Conservation (phyloP, 2,797 vertebrate species). For the Acrossocheilus wenchowensis region DNA sequence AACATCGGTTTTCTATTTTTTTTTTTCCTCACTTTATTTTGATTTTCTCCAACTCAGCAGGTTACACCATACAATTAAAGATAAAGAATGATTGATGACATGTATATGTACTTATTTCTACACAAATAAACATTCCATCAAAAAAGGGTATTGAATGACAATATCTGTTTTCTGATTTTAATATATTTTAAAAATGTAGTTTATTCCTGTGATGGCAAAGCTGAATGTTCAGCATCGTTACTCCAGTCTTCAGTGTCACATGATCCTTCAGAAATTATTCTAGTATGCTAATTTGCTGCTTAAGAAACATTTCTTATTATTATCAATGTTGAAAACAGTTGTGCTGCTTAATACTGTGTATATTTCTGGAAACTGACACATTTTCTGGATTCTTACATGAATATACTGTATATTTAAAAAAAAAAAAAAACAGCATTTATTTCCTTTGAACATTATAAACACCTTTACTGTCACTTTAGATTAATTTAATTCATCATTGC, state of each 20-base stretch:
- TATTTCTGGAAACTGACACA: no score
- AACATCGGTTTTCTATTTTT: background rate
- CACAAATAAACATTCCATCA: no score
- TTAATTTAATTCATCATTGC: background rate
- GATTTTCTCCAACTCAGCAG: no score
- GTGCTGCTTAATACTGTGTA: background rate
- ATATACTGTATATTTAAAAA: no score
- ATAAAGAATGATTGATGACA: no score
- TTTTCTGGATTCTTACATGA: background rate
- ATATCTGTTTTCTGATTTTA: background rate
- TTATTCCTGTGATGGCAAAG: background rate
- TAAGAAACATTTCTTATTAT: background rate
- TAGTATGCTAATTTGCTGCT: background rate
- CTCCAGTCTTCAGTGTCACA: background rate
- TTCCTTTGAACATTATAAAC: background rate
- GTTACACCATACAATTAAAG: no score
- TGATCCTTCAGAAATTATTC: background rate
- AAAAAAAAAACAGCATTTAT: no score
- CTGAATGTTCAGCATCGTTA: background rate
- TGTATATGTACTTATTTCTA: no score
- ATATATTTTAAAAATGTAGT: background rate
- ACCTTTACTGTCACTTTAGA: background rate
- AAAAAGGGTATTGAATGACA: no score
- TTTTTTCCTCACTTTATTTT: no score
- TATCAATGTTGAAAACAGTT: background rate